A percentile compares a stretch with the other conserved stretches of the same genome.
Conservation (phyloP, 2,888 invertebrate genomes). For the Catocala fraxini region DNA sequence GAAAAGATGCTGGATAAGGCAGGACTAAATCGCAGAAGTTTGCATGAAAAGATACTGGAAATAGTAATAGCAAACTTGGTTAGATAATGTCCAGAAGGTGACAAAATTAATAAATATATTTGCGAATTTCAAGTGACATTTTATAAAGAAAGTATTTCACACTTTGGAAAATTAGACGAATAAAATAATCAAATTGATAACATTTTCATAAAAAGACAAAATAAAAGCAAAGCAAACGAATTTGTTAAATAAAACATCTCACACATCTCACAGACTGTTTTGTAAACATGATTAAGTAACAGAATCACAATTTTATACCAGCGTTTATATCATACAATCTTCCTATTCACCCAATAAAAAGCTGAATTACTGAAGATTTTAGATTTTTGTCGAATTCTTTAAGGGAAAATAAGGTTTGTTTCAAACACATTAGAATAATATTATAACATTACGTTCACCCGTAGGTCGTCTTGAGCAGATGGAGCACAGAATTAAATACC, state of each 20-base stretch:
- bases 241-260: slow-evolving; percentile 1
- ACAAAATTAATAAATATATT: too few species aligned
- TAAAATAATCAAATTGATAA: too few species aligned
- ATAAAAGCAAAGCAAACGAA: not conserved
- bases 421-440: slow-evolving; percentile 54
- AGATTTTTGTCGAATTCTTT: slow-evolving; percentile 42
- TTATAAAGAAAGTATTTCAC: too few species aligned
- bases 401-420: slow-evolving; percentile 35
- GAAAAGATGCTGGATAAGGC: too few species aligned
- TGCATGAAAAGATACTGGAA: too few species aligned
- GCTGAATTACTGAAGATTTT: slow-evolving; percentile 33
- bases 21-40: too few species aligned
- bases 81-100: too few species aligned
- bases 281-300: slow-evolving; percentile 30
- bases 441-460: slow-evolving; percentile 50
- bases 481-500: slow-evolving; percentile 71
- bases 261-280: slow-evolving; percentile 9
- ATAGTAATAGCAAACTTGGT: too few species aligned
- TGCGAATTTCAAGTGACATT: too few species aligned
- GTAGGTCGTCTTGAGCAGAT: slow-evolving; percentile 45
- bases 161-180: too few species aligned
- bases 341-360: slow-evolving; percentile 41
- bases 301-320: slow-evolving; percentile 32
- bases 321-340: slow-evolving; percentile 26
- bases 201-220: too few species aligned